Percentiles rank a stretch among this genome's conserved stretches.
phyloP scores from a whole-genome alignment of 2,797 vertebrate species.

The Monodelphis domestica region DNA sequence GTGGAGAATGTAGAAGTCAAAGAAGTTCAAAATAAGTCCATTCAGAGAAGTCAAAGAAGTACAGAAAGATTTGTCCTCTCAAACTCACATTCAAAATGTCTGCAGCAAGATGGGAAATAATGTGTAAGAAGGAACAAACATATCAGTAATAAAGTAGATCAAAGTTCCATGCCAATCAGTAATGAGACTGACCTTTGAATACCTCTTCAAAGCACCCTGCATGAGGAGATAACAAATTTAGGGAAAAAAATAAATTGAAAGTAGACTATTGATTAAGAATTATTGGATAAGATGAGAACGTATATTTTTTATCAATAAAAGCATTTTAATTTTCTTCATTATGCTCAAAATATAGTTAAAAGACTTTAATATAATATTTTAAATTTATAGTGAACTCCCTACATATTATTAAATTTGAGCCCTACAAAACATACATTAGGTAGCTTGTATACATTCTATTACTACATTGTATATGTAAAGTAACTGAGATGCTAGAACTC shows the following conservation, averaged over 20 bases:
- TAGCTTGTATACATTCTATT: no score
- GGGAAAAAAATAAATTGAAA: neutral
- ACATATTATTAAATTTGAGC: no score
- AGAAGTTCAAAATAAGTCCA: no score
- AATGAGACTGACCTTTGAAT: neutral
- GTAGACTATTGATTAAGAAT: neutral
- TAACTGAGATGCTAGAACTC: neutral
- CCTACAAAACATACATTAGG: no score
- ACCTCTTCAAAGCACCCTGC: neutral
- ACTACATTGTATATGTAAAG: no score
- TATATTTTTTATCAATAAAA: neutral
- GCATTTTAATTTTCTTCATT: neutral
- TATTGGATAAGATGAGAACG: neutral
- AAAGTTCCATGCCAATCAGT: neutral
- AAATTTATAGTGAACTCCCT: no score
- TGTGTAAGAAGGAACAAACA: neutral
- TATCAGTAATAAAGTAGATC: neutral
- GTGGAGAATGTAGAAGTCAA: no score
- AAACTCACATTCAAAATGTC: neutral
- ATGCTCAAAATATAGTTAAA: no score
- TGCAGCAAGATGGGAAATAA: neutral
- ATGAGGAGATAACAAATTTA: neutral
- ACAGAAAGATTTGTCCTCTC: no score
- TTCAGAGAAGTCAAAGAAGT: no score
- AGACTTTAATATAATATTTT: no score